Evolutionary conservation across 2,797 vertebrate species (phyloP).

Genomic region (Danio tinwini): DNA sequence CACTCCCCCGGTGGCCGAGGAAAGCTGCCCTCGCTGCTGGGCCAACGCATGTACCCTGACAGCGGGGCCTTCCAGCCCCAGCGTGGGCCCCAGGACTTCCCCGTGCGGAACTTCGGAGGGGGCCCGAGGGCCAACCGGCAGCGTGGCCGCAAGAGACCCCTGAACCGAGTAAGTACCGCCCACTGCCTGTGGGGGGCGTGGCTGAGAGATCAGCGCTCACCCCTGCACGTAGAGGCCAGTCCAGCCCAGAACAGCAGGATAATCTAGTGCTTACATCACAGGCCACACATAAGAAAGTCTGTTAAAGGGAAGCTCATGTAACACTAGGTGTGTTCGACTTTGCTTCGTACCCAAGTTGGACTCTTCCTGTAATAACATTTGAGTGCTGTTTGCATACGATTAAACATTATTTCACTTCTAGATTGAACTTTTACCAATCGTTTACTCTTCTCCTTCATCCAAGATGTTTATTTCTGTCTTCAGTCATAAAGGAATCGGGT

Average conservation of each 20-base stretch:
- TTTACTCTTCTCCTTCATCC: too few species aligned
- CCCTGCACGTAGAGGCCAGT: slow-evolving; percentile 36
- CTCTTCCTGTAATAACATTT: too few species aligned
- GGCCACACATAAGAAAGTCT: not conserved
- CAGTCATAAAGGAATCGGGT: too few species aligned
- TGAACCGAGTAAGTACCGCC: slow-evolving; percentile 87
- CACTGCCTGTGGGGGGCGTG: slow-evolving; percentile 1
- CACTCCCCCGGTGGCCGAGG: slow-evolving; percentile 85
- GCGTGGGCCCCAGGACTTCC: slow-evolving; percentile 85
- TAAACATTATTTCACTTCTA: too few species aligned
- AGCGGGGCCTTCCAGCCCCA: slow-evolving; percentile 83
- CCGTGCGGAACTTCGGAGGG: slow-evolving; percentile 88
- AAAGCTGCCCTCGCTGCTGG: slow-evolving; percentile 92
- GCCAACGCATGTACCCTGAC: slow-evolving; percentile 91
- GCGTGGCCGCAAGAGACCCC: slow-evolving; percentile 87
- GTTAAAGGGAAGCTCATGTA: slow-evolving; percentile 1
- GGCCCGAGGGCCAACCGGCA: slow-evolving; percentile 85
- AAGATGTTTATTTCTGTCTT: too few species aligned
- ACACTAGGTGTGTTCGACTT: not conserved
- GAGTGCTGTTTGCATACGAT: too few species aligned
- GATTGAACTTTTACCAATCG: too few species aligned
- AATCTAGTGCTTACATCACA: too few species aligned
- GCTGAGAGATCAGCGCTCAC: slow-evolving; percentile 37
- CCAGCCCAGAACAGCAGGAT: not conserved
- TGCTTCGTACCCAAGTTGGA: too few species aligned